phyloP scores from a whole-genome alignment of 2,888 invertebrate genomes.

The Latrodectus elegans region DNA sequence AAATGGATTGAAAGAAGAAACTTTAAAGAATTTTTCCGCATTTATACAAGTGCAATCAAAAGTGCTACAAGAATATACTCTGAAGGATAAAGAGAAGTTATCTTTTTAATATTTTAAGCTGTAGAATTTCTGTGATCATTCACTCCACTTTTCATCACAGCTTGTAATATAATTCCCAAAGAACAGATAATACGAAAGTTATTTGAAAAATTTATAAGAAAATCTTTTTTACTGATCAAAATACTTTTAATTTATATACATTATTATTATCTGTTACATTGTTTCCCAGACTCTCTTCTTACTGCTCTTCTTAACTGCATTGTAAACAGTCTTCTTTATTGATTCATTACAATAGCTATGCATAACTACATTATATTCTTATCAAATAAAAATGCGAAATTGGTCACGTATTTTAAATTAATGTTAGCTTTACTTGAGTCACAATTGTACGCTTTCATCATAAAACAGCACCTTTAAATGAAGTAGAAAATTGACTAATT shows the following conservation, averaged over 20 bases:
- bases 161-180: background rate
- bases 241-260: background rate
- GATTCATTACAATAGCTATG: background rate
- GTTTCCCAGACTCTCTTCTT: no score
- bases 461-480: no score
- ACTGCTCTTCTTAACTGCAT: background rate
- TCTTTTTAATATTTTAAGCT: background rate
- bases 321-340: background rate
- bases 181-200: background rate
- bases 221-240: background rate
- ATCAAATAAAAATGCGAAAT: no score
- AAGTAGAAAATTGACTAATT: background rate
- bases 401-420: no score
- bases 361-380: no score
- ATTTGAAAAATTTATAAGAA: background rate
- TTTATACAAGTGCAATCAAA: no score
- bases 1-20: no score
- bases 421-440: no score
- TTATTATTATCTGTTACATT: no score
- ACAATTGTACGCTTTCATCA: no score
- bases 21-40: no score
- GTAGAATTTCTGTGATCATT: background rate
- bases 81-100: background rate
- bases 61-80: no score
- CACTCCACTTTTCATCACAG: background rate